Base-by-base conservation (phyloP, 2,888 invertebrate genomes). In the Drosophila hamatofila region DNA sequence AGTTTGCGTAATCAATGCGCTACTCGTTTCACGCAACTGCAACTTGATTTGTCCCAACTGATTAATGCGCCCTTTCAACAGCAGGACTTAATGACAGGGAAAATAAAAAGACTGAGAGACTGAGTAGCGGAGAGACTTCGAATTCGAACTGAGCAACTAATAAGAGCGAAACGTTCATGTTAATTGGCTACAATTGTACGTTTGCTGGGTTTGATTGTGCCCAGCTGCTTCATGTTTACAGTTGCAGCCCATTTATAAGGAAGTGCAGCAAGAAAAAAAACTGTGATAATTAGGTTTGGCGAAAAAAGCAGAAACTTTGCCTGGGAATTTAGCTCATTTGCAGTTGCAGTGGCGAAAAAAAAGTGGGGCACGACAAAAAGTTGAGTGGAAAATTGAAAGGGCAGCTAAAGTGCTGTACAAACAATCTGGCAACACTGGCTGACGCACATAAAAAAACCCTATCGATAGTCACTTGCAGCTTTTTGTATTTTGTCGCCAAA, bases 101-200 rank as follows among this genome's bases (percentile, higher is more conserved):
- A 44, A 23, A 44, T 23, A 23, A 54, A 54, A 42, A 62, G 11
- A 44, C 16, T 6, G 35, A 35, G 35, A 18, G n/a, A 39, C n/a
- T 18, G 39, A 9, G 14, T 23, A 12, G 9, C 48, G 2, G n/a
- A 0, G 33, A 9, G 23, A 35, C 37, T 60, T 21, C 9, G n/a
- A 56, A 62, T 25, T 12, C 41, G 42, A n/a, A 48, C n/a, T 54
- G 59, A 64, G 62, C 54, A 14, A 39, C 60, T 48, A 75, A 74
- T 61, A 54, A 71, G 62, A 71, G 74, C 74, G 74, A 62, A 65
- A 59, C 66, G 66, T 49, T 48, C 54, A 76, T 68, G 70, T 84
- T 84, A 84, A 84, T 84, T 84, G 86, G 83, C 88, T 88, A 88
- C 84, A 84, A 86, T 84, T 88, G 84, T 86, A 61, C 83, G 81